These are phyloP conservation scores for Thalassarche chlororhynchos DNA, from an alignment of 2,113 vertebrate genomes.

Conservation along the genomic window DNA sequence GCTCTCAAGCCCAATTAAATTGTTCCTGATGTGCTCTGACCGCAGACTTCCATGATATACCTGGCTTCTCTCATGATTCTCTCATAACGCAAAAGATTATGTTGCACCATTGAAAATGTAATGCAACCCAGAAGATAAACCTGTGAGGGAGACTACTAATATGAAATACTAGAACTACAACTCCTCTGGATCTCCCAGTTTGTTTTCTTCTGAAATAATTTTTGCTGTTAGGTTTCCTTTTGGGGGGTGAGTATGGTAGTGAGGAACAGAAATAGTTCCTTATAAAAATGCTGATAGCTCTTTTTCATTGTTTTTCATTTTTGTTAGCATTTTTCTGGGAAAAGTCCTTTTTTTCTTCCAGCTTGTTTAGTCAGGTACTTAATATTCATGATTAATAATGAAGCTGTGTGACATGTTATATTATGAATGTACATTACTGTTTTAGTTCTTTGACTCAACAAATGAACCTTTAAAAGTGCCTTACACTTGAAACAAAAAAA, in stretches of 20 bases:
- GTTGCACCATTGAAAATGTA: background rate
- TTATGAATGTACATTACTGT: background rate
- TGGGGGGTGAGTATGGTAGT: background rate
- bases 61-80: background rate
- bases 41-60: background rate
- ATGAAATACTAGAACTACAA: background rate
- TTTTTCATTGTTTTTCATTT: background rate
- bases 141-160: background rate
- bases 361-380: background rate
- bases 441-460: background rate
- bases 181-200: background rate
- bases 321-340: background rate
- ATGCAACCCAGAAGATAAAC: background rate
- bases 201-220: background rate
- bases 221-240: background rate
- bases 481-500: background rate
- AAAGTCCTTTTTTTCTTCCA: background rate
- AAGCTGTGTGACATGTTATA: background rate
- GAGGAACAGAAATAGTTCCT: background rate
- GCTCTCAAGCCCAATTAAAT: background rate
- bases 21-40: background rate
- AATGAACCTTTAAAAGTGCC: background rate
- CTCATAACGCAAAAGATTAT: background rate
- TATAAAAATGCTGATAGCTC: background rate
- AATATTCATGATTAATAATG: background rate